Base-by-base conservation (phyloP, 2,113 vertebrate species). In the Strix uralensis region DNA sequence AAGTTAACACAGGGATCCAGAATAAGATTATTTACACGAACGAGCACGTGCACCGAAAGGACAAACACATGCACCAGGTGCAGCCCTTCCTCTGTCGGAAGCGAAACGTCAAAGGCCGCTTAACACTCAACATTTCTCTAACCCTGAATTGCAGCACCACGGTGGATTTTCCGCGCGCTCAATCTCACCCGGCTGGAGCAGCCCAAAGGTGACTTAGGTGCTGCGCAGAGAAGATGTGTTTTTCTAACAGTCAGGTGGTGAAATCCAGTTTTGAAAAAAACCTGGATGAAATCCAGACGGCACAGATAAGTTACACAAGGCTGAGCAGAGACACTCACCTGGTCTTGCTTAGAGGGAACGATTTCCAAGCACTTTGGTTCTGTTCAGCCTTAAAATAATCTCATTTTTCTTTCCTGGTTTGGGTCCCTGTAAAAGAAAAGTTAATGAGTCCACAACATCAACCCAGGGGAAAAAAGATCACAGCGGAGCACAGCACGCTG, bases 51-150 rank as follows among this genome's bases (percentile, higher is more conserved):
- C 32, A 5, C 20, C 1, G n/a, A 7, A 15, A 21, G 40, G 54
- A 36, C 15, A 7, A 7, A 40, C 10, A 4, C 10, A 1, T 3
- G 19, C 65, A 21, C 8, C 57, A 17, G 42, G 9, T 7, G 10
- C 4, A 2, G 77, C 62, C 46, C 47, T 54, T 36, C 11, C 29
- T 18, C 81, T 3, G 5, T 1, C 9, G 54, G 34, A 16, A 57
- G 42, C 11, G 5, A 22, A 46, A 25, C 1, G 2, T 32, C 3
- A 6, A 27, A 13, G 22, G 66, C 42, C 13, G 55, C 27, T 32
- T 2, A 7, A 15, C 6, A 0, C 57, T 67, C 18, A 10, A 1
- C 10, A 0, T 19, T 25, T 27, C 47, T 9, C 26, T 4, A 15
- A 7, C 27, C 10, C 29, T 1, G 9, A 36, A 13, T 1, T 15